A percentile compares a stretch with the other conserved stretches of the same genome.
Conservation (phyloP, 2,113 vertebrate genomes). For the Phocoena phocoena region DNA sequence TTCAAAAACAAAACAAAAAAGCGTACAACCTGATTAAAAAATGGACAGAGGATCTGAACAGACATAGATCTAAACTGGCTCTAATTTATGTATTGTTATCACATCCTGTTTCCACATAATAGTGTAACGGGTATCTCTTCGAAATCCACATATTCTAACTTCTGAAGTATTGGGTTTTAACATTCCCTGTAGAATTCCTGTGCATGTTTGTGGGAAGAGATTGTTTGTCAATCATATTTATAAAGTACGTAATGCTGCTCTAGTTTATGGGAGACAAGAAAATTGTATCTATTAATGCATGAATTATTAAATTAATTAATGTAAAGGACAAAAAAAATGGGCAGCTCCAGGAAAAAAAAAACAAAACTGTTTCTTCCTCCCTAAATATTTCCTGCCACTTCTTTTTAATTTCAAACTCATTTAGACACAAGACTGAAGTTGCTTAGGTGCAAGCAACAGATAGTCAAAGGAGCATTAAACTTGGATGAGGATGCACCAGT, state of each 20-base stretch:
- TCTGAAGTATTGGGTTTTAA: not conserved
- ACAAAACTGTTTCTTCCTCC: not conserved
- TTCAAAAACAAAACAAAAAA: too few relatives aligned
- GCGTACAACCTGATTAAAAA: too few relatives aligned
- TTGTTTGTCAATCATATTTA: not conserved
- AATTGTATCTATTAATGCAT: not conserved
- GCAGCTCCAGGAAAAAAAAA: not conserved
- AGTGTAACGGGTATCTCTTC: not conserved
- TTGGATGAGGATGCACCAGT: not conserved
- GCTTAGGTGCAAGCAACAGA: not conserved
- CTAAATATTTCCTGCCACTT: not conserved
- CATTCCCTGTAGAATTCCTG: not conserved
- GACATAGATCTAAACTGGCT: not conserved
- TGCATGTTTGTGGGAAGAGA: not conserved
- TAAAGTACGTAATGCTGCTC: accelerated
- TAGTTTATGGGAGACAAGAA: not conserved
- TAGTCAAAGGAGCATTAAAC: not conserved
- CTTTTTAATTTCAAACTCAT: not conserved
- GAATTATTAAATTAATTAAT: not conserved
- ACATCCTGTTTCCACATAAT: not conserved
- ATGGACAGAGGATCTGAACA: too few relatives aligned
- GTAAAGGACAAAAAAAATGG: not conserved
- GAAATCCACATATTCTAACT: not conserved
- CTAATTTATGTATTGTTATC: not conserved
- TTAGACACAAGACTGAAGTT: not conserved